Evolutionary conservation across 2,888 invertebrate genomes (phyloP).

Genomic region (Dynastes maya): DNA sequence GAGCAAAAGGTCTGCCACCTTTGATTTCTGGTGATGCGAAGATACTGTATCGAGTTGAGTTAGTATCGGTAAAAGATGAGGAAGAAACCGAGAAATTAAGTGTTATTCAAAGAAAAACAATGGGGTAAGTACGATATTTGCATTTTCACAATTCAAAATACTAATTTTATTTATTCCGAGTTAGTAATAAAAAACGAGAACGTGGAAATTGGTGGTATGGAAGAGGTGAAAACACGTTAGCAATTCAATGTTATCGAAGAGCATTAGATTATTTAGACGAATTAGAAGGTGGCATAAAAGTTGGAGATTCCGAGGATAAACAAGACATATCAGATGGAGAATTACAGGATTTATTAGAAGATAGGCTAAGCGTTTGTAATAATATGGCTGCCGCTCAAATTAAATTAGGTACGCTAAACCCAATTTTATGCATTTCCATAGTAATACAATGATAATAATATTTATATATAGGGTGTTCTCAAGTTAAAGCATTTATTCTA

Average conservation of each 20-base stretch:
- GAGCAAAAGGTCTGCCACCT: slow-evolving; percentile 80
- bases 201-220: slow-evolving; percentile 94
- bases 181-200: slow-evolving; percentile 83
- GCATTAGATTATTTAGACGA: slow-evolving; percentile 88
- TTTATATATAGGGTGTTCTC: no score
- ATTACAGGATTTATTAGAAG: slow-evolving; percentile 81
- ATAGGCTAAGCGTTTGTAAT: slow-evolving; percentile 88
- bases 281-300: slow-evolving; percentile 77
- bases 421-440: no score
- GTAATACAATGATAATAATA: no score
- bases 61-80: slow-evolving; percentile 79
- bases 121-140: slow-evolving; percentile 76
- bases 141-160: no score
- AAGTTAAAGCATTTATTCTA: no score
- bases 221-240: slow-evolving; percentile 84
- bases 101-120: slow-evolving; percentile 79
- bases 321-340: slow-evolving; percentile 73
- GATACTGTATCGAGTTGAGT: slow-evolving; percentile 81
- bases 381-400: slow-evolving; percentile 95
- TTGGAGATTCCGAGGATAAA: slow-evolving; percentile 73
- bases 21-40: slow-evolving; percentile 79
- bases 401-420: slow-evolving; percentile 77
- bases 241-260: slow-evolving; percentile 90
- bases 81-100: slow-evolving; percentile 79
- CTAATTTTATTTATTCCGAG: no score